Evolutionary conservation across 1,140 invertebrate genomes (phyloP), one percentile per base, ranked within the genome.

Genomic region (Monochamus saltuarius): DNA sequence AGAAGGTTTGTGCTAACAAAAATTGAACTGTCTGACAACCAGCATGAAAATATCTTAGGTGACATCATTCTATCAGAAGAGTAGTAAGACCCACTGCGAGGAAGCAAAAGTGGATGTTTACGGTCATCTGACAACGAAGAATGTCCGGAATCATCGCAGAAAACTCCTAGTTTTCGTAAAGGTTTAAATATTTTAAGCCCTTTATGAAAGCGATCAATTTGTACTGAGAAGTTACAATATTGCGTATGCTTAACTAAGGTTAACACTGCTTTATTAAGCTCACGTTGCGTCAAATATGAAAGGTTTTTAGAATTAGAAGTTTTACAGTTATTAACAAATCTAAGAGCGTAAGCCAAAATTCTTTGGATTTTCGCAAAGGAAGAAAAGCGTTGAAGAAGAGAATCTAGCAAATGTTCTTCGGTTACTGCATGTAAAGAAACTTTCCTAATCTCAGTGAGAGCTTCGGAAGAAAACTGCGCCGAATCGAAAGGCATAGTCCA

Each of bases 21-120:
- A 62, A 55, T 7, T 74, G 34, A 58, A 64, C 47, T 6, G 36
- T 56, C 0, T 67, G 68, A 0, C 69, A 7, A 58, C 75, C 72
- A 6, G 75, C 14, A 43, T 75, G 72, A 8, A 73, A 17, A 39
- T 50, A 39, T 38, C 22, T 35, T 13, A 17, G 4, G 46, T 60
- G 58, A 19, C 6, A 37, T 4, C 43, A 17, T 22, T 46, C 37
- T 36, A 60, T 60, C 2, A 60, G 11, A 60, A 39, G 17, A 45
- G 7, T 36, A 6, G 40, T 54, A 9, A 60, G 29, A 10, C 17
- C 29, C 14, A 22, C 7, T 13, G 14, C 36, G 35, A 17, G 50
- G 57, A 3, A 59, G 22, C 22, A 60, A 54, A 7, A 43, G 11
- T n/a, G 58, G 38, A 53, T 53, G 43, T 35, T 60, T 60, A 3